phyloP scores from a whole-genome alignment of 2,888 invertebrate species.

The Eutolmus rufibarbis region DNA sequence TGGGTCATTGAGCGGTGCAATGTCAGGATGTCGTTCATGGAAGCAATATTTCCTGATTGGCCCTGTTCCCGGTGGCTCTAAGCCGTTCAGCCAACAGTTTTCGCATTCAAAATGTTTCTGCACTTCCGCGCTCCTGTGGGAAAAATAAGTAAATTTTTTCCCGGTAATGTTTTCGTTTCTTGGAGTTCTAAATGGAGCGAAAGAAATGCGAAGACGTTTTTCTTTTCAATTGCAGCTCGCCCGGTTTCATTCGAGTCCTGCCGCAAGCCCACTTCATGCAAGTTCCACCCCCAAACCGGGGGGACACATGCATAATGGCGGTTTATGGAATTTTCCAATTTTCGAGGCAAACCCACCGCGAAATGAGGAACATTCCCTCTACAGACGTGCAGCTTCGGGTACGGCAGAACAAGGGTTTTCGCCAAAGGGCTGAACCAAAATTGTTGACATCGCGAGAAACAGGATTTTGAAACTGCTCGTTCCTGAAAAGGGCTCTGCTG shows the following conservation, averaged over 20 bases:
- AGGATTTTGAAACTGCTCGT: not conserved
- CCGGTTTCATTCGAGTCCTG: not conserved
- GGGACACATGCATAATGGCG: not conserved
- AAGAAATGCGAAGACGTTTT: not conserved
- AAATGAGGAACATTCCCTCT: slow-evolving; percentile 9
- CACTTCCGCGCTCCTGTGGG: not conserved
- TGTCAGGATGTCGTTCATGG: not conserved
- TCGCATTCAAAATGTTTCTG: not conserved
- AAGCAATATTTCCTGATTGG: not conserved
- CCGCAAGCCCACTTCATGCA: not conserved
- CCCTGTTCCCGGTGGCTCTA: not conserved
- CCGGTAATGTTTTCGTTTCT: not conserved
- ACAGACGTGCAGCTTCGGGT: not conserved
- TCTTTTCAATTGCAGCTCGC: not conserved
- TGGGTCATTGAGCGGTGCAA: not conserved
- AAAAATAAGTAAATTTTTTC: not conserved
- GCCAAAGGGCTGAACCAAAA: not conserved
- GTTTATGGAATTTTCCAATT: slow-evolving; percentile 34
- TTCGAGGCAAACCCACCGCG: slow-evolving; percentile 17
- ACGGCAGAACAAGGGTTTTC: not conserved
- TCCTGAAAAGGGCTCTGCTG: not conserved
- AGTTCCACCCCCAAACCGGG: not conserved
- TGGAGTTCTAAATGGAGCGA: not conserved
- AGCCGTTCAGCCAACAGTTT: not conserved
- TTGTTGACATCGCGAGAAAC: slow-evolving; percentile 20